Conservation (phyloP, 2,888 invertebrate genomes). For the Drosophila merina region DNA sequence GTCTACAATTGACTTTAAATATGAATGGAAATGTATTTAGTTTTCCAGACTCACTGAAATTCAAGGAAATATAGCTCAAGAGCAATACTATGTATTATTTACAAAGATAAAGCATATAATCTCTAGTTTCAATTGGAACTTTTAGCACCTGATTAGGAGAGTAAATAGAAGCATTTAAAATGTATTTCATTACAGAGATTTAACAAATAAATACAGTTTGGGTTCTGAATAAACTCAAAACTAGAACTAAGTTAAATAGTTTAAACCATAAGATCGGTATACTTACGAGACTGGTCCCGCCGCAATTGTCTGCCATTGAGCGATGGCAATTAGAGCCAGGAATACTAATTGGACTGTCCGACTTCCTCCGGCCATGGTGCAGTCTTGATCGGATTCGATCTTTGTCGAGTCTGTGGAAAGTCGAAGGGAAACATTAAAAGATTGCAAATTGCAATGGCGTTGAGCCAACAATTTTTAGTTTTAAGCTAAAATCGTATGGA, state of each 20-base stretch:
- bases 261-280: background rate
- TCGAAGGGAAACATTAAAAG: conserved; percentile 37
- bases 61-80: too few relatives aligned
- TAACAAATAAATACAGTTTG: too few relatives aligned
- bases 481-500: conserved; percentile 1
- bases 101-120: background rate
- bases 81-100: background rate
- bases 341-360: conserved; percentile 72
- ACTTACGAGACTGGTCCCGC: conserved; percentile 80
- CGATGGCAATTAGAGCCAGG: conserved; percentile 76
- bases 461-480: conserved; percentile 4
- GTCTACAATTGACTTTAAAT: too few relatives aligned
- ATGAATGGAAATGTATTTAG: too few relatives aligned
- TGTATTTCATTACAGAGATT: too few relatives aligned
- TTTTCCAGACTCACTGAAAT: too few relatives aligned
- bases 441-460: conserved; percentile 33
- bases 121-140: background rate
- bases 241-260: too few relatives aligned
- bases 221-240: too few relatives aligned
- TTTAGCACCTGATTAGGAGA: background rate
- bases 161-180: background rate
- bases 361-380: conserved; percentile 60
- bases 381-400: conserved; percentile 15
- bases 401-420: conserved; percentile 32
- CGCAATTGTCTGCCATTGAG: conserved; percentile 63